phyloP scores from a whole-genome alignment of 2,113 vertebrate genomes.

The Typhlomys cinereus region DNA sequence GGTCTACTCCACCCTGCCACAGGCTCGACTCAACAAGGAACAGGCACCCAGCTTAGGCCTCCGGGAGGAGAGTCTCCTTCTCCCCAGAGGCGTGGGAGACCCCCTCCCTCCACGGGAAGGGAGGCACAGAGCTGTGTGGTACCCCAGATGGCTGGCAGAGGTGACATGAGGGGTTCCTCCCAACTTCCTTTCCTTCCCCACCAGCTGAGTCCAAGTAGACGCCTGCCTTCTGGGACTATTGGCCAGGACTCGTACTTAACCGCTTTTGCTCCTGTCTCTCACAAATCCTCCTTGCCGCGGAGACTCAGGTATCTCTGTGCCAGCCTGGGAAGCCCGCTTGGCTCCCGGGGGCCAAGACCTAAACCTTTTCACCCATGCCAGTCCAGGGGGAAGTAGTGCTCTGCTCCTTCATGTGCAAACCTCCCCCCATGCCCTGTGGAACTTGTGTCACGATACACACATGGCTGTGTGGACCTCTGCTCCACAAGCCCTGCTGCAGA shows the following conservation, averaged over 20 bases:
- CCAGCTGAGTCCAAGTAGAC: not conserved
- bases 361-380: not conserved
- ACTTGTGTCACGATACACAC: too few species aligned
- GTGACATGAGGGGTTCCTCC: not conserved
- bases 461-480: too few species aligned
- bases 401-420: too few species aligned
- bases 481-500: not conserved
- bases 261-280: too few species aligned
- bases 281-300: not conserved
- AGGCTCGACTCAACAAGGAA: not conserved
- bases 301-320: not conserved
- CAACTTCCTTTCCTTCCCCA: not conserved
- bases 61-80: too few species aligned
- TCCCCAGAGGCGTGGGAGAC: not conserved
- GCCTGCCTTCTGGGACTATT: not conserved
- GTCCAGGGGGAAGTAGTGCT: not conserved
- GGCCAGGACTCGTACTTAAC: not conserved
- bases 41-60: not conserved
- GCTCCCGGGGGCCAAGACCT: not conserved
- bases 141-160: not conserved
- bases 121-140: not conserved
- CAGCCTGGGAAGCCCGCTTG: not conserved
- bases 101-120: fast-evolving
- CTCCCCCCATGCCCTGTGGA: too few species aligned
- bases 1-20: not conserved